Base-by-base conservation (phyloP, 2,888 invertebrate genomes). In the Celastrina argiolus region DNA sequence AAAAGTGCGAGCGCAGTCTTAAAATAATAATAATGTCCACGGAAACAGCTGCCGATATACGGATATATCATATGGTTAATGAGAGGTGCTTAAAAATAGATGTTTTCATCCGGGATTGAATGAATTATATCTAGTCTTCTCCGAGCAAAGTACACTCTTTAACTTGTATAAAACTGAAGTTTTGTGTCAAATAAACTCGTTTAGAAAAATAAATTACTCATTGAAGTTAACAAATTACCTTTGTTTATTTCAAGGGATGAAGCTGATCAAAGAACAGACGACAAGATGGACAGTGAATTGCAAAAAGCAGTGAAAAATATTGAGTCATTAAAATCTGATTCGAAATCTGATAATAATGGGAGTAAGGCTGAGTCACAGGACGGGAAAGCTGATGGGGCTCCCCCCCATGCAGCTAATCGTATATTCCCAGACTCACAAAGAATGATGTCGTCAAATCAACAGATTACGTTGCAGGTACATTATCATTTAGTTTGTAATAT, bases 301-400 rank as follows among this genome's bases (percentile, higher is more conserved):
- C 89, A 87, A 68, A 88, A 87, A 68, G 81, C 86, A 0, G 89
- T 86, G 0, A 87, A 87, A 69, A 87, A 81, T 65, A 87, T 89
- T 41, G 88, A 88, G 67, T 72, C 73, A 2, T 75, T 73, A 2
- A 87, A 88, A 64, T 67, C 80, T 0, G 84, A 85, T 28, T 76
- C 83, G 5, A 72, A 72, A 59, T 69, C 69, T 0, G 86, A 84
- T 65, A 59, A 76, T 2, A 78, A 80, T 10, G 84, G 83, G 10
- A 75, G 80, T 2, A 74, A 75, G 61, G 68, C 70, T 0, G 87
- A 87, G 66, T 63, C 78, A 2, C 78, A 81, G 12, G 85, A 85
- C 16, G 77, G 81, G 8, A 86, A 86, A 69, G 66, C 76, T 0
- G 85, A 85, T 45, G 73, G 71, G 7, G 67, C 74, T 0, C 75